Conservation (phyloP, 37 sponge, comb jelly and placozoan genomes). For the Hormiphora californensis region DNA sequence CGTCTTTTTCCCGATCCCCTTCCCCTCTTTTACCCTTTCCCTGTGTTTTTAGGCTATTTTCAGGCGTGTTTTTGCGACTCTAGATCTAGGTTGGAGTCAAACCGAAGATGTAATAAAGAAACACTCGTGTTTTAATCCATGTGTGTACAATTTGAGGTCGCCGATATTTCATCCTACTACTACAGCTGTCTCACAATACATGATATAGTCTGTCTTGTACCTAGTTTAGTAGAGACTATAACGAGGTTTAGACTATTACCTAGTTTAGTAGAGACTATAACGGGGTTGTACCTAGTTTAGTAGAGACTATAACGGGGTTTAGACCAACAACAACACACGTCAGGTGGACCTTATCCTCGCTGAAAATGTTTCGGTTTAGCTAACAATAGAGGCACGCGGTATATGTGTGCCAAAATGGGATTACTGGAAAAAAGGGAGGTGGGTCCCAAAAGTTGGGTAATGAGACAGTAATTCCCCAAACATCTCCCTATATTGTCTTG, state of each 20-base stretch:
- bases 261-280: constrained; percentile 10
- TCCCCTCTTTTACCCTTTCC: no score
- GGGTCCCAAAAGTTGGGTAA: background rate
- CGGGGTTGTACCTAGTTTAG: background rate
- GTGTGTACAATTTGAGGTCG: no score
- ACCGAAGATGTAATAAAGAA: no score
- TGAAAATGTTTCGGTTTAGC: background rate
- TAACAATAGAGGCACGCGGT: background rate
- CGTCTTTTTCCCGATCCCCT: no score
- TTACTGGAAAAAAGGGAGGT: background rate
- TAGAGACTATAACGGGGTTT: constrained; percentile 14
- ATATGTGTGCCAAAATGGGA: background rate
- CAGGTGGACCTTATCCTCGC: background rate
- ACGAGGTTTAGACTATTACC: constrained; percentile 23
- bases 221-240: constrained; percentile 18
- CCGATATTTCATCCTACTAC: no score
- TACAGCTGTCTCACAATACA: no score
- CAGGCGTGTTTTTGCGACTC: no score
- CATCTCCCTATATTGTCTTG: background rate
- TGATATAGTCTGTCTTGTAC: no score
- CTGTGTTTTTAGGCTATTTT: no score
- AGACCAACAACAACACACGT: constrained; percentile 24
- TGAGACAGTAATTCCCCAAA: background rate
- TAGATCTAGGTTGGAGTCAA: no score
- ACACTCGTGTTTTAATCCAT: no score